Base-by-base conservation (phyloP, 1,140 invertebrate species). In the Zaprionus lachaisei region DNA sequence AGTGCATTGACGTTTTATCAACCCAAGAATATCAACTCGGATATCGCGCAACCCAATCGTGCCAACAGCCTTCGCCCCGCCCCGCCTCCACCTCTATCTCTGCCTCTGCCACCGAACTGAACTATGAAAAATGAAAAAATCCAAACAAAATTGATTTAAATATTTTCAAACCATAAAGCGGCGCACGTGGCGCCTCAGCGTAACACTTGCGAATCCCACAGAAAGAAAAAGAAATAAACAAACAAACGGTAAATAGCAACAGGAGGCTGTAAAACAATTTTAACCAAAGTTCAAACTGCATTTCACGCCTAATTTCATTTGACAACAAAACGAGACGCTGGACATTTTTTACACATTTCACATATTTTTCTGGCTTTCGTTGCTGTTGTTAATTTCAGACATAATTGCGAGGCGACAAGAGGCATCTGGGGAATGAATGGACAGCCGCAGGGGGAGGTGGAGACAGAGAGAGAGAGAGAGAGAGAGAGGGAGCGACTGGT, bases 231-330 rank as follows among this genome's bases (percentile, higher is more conserved):
- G 5, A 61, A 47, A 68, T 2, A 28, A 14, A 5, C 9, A 58
- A 58, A 56, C n/a, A 47, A 47, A 47, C 41, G 28, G 31, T 2
- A 26, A 58, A 51, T 7, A 24, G 55, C 38, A 37, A 51, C 15
- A 24, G 44, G 49, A 37, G 22, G 54, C 55, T 60, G 60, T 72
- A 66, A 72, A 83, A 78, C 80, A 75, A 87, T 75, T 74, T 87
- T 22, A 61, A 69, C 68, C 69, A 81, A 89, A 80, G 83, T 87
- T 87, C 84, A 87, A 81, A 81, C 84, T 76, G 83, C 81, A 89
- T 89, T 87, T 87, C 78, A 89, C 72, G 84, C 84, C 84, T 87
- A 87, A 87, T 87, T 87, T 87, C 78, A 74, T 79, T 67, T 87
- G 84, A 87, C 84, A 89, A 84, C 79, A 78, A 70, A 64, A 71